Percentiles rank a stretch among this genome's conserved stretches.
These are phyloP conservation scores for Pantala flavescens DNA, from an alignment of 1,140 invertebrate species.

Conservation along the genomic window DNA sequence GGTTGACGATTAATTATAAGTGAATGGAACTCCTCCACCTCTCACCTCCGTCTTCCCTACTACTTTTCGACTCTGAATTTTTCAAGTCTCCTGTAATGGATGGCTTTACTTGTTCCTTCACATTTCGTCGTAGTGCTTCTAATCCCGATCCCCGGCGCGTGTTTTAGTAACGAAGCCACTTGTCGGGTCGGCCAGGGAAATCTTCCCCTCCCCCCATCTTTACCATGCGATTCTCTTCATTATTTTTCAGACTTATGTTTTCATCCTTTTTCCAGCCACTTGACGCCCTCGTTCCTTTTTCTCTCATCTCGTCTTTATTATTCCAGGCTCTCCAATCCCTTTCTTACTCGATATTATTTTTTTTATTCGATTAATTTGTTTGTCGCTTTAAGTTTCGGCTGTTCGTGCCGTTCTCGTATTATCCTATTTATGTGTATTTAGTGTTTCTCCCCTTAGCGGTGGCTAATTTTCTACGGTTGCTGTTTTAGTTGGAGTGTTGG, in stretches of 20 bases:
- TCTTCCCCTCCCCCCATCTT: neutral
- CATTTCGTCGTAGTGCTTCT: neutral
- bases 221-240: neutral
- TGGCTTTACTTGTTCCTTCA: neutral
- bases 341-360: too few relatives aligned
- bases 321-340: too few relatives aligned
- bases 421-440: too few relatives aligned
- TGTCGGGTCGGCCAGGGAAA: conserved; percentile 5
- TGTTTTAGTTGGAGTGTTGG: too few relatives aligned
- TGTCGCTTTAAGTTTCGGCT: too few relatives aligned
- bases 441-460: too few relatives aligned
- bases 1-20: too few relatives aligned
- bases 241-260: neutral
- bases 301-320: too few relatives aligned
- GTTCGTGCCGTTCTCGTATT: too few relatives aligned
- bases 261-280: neutral
- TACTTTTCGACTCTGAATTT: conserved; percentile 1
- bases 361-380: too few relatives aligned
- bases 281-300: too few relatives aligned
- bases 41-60: neutral
- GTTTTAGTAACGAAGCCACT: conserved; percentile 9
- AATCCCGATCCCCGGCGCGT: neutral
- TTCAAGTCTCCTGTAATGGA: neutral
- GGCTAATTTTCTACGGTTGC: too few relatives aligned
- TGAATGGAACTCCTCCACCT: neutral